A percentile compares a stretch with the other conserved stretches of the same genome.
Conservation (phyloP, 1,140 invertebrate genomes). For the Neoseiulus cucumeris region DNA sequence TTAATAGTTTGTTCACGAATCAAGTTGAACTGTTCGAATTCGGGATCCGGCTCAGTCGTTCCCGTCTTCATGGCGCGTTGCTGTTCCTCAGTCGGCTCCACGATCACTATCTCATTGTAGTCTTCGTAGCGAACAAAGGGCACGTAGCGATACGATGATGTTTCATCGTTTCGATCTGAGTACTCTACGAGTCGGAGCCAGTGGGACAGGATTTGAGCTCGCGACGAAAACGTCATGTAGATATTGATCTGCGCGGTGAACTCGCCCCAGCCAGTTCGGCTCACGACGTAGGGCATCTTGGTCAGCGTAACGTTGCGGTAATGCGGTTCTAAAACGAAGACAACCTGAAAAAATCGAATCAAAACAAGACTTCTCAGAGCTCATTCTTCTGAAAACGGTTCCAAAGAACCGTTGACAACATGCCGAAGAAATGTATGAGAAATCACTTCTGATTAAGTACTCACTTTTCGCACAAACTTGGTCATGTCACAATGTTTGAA, state of each 20-base stretch:
- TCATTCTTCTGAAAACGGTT: no score
- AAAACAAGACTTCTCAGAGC: no score
- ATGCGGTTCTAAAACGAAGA: neutral
- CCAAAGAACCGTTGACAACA: no score
- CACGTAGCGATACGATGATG: neutral
- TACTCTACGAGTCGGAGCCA: neutral
- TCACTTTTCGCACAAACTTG: neutral
- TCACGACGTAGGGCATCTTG: neutral
- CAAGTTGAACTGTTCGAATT: no score
- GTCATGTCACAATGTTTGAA: neutral
- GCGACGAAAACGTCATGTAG: neutral
- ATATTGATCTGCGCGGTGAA: neutral
- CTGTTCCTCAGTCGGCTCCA: neutral
- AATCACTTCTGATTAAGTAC: neutral
- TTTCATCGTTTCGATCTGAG: neutral
- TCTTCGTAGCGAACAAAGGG: neutral
- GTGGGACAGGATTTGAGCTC: neutral
- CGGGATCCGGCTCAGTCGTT: no score
- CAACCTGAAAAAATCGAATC: neutral
- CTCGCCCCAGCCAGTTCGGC: neutral
- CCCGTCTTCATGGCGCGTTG: no score
- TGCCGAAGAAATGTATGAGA: neutral
- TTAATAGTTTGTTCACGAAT: no score
- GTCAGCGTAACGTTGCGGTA: neutral
- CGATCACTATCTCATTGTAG: neutral